phyloP scores from a whole-genome alignment of 2,113 vertebrate genomes.

The Chlamydotis undulata region DNA sequence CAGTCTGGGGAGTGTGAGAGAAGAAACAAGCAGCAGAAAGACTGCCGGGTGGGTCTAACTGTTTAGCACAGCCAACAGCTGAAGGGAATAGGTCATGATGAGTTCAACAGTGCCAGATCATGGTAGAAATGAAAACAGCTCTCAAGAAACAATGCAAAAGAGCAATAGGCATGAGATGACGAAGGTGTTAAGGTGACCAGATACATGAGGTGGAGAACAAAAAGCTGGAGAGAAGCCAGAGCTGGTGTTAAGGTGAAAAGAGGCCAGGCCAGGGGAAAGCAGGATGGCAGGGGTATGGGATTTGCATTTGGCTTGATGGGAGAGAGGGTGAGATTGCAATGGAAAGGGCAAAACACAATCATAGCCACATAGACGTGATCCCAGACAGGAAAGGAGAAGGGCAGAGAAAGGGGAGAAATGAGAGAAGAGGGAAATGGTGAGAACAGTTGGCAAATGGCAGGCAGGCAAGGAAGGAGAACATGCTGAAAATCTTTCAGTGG shows the following conservation, averaged over 20 bases:
- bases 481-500: background rate
- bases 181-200: background rate
- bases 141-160: background rate
- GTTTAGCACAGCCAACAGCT: background rate
- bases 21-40: background rate
- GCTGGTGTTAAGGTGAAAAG: background rate
- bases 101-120: background rate
- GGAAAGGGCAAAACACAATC: background rate
- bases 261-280: background rate
- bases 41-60: too few relatives aligned
- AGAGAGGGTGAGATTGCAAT: background rate
- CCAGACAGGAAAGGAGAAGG: background rate
- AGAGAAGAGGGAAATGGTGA: background rate
- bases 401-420: background rate
- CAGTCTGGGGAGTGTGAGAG: background rate
- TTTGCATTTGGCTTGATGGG: background rate
- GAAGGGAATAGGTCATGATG: background rate
- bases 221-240: background rate
- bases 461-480: background rate
- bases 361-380: background rate
- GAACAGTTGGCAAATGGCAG: background rate
- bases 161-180: background rate
- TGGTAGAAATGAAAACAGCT: background rate
- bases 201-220: background rate
- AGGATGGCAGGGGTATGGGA: background rate